These are phyloP conservation scores for Eupithecia subumbrata DNA, from an alignment of 2,888 invertebrate genomes.

Conservation along the genomic window DNA sequence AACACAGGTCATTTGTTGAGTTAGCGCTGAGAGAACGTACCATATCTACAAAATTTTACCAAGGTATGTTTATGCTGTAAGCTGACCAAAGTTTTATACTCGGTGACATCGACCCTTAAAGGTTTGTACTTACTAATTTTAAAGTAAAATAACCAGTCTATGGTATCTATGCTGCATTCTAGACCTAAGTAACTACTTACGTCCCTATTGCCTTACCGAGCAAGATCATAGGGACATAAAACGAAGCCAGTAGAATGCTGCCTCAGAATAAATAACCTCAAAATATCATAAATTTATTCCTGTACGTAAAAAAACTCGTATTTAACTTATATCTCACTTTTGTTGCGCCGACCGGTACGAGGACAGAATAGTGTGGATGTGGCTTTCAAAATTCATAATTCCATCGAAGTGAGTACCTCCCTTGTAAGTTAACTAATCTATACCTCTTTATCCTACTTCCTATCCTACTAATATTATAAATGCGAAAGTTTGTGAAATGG, in stretches of 20 bases:
- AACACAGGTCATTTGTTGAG: too few species aligned
- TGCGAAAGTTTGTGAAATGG: too few species aligned
- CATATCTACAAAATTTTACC: too few species aligned
- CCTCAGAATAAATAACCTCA: conserved; percentile 71
- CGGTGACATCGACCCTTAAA: not conserved
- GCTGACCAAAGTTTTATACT: not conserved
- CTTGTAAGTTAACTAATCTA: too few species aligned
- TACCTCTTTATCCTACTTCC: too few species aligned
- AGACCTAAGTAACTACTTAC: not conserved
- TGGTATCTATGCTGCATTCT: not conserved
- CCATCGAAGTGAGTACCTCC: too few species aligned
- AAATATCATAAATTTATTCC: conserved; percentile 73
- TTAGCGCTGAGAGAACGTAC: too few species aligned
- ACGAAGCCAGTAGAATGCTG: conserved; percentile 34
- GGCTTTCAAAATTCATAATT: not conserved
- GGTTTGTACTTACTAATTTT: not conserved
- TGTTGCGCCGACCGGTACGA: conserved; percentile 60
- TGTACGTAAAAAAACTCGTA: conserved; percentile 67
- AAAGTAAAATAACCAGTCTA: not conserved
- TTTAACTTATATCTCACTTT: conserved; percentile 79
- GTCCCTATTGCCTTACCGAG: not conserved
- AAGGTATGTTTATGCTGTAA: too few species aligned
- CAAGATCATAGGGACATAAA: conserved; percentile 42
- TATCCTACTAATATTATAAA: too few species aligned
- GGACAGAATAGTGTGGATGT: conserved; percentile 51